phyloP scores from a whole-genome alignment of 2,888 invertebrate species.

The Cheiracanthium punctorium region DNA sequence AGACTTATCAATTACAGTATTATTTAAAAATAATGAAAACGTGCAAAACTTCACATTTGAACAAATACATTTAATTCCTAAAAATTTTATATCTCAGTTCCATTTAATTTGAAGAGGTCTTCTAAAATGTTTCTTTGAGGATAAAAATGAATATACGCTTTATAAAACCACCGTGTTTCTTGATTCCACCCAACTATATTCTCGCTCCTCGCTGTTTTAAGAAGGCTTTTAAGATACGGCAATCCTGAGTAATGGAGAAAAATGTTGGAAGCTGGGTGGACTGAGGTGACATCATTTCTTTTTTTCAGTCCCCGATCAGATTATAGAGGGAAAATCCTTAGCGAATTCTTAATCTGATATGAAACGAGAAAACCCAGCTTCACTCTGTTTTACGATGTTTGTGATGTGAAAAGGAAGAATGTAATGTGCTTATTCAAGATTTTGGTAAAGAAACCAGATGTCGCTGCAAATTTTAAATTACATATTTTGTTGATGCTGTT shows the following conservation, averaged over 20 bases:
- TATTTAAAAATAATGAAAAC: no score
- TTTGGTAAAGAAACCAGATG: no score
- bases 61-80: no score
- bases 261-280: neutral
- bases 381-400: neutral
- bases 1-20: no score
- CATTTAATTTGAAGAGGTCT: no score
- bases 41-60: no score
- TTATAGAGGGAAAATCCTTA: neutral
- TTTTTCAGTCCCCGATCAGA: neutral
- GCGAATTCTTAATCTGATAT: neutral
- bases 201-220: neutral
- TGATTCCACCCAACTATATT: neutral
- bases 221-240: neutral
- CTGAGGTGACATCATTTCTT: neutral
- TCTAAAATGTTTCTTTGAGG: no score
- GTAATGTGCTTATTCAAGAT: no score
- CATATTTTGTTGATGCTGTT: no score
- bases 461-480: no score
- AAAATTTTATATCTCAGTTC: no score
- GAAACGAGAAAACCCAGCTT: neutral
- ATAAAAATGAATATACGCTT: neutral
- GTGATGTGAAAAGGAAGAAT: no score
- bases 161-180: neutral
- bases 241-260: conserved; percentile 1